A percentile compares a stretch with the other conserved stretches of the same genome.
Evolutionary conservation across 2,888 invertebrate genomes (phyloP).

Genomic region (Biston betularia): DNA sequence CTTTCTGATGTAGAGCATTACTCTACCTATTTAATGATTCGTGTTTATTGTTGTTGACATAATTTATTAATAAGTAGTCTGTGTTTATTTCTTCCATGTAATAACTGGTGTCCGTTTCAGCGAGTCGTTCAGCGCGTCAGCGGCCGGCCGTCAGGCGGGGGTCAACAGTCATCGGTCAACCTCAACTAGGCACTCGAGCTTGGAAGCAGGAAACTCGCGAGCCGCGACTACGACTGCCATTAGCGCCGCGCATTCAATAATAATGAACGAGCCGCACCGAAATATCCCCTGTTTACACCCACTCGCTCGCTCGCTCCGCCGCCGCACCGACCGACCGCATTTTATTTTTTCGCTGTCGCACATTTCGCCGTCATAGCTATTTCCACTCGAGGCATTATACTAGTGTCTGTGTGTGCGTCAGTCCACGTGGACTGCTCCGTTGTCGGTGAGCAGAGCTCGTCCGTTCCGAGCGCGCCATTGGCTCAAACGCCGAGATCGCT

Average conservation of each 20-base stretch:
- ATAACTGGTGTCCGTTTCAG: slow-evolving; percentile 25
- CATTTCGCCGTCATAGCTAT: slow-evolving; percentile 87
- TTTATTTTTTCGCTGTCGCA: slow-evolving; percentile 87
- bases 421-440: slow-evolving; percentile 84
- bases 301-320: slow-evolving; percentile 77
- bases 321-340: slow-evolving; percentile 84
- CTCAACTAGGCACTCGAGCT: slow-evolving; percentile 46
- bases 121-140: slow-evolving; percentile 3
- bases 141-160: slow-evolving; percentile 11
- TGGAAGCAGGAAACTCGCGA: slow-evolving; percentile 53
- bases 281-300: slow-evolving; percentile 86
- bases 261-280: slow-evolving; percentile 85
- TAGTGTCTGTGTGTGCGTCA: slow-evolving; percentile 76
- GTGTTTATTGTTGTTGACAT: slow-evolving; percentile 25
- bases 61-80: slow-evolving; percentile 14
- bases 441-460: slow-evolving; percentile 77
- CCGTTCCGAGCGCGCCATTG: slow-evolving; percentile 66
- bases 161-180: slow-evolving; percentile 46
- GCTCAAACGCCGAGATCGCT: slow-evolving; percentile 76
- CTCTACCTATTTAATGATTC: slow-evolving; percentile 8
- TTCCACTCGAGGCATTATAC: slow-evolving; percentile 86
- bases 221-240: slow-evolving; percentile 66
- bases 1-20: slow-evolving; percentile 17
- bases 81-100: slow-evolving; percentile 8
- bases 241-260: slow-evolving; percentile 85